Conservation (phyloP, 2,888 invertebrate genomes). For the Drosophila ezoana region DNA sequence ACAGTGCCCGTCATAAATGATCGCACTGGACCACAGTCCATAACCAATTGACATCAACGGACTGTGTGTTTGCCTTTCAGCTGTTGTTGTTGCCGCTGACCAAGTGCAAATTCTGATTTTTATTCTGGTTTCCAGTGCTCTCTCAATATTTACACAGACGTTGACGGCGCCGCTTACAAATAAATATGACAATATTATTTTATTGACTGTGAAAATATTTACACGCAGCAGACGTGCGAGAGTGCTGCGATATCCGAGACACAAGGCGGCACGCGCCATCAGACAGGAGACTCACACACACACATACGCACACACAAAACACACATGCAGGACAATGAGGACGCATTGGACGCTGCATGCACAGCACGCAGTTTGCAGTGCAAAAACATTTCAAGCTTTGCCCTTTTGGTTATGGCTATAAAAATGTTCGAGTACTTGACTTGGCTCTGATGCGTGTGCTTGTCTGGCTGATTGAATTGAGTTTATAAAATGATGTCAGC, state of each 20-base stretch:
- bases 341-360: slow-evolving; percentile 16
- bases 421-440: slow-evolving; percentile 40
- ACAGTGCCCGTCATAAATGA: slow-evolving; percentile 59
- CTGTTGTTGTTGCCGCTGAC: slow-evolving; percentile 49
- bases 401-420: slow-evolving; percentile 64
- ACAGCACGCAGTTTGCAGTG: slow-evolving; percentile 7
- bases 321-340: slow-evolving; percentile 15
- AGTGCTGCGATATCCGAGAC: slow-evolving; percentile 37
- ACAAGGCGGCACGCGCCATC: slow-evolving; percentile 59
- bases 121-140: slow-evolving; percentile 72
- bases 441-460: slow-evolving; percentile 3
- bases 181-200: slow-evolving; percentile 81
- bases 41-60: slow-evolving; percentile 11
- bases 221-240: slow-evolving; percentile 72
- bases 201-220: slow-evolving; percentile 82
- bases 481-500: slow-evolving; percentile 1
- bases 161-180: slow-evolving; percentile 42
- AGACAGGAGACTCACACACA: slow-evolving; percentile 14
- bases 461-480: slow-evolving; percentile 19
- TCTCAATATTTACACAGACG: slow-evolving; percentile 72
- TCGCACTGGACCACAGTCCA: slow-evolving; percentile 11
- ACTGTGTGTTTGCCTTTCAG: slow-evolving; percentile 35
- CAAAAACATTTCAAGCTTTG: slow-evolving; percentile 34
- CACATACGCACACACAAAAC: slow-evolving; percentile 1
- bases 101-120: slow-evolving; percentile 69